Evolutionary conservation across 2,797 vertebrate genomes (phyloP), one percentile per base, ranked within the genome.

Genomic region (Myotis planiceps): DNA sequence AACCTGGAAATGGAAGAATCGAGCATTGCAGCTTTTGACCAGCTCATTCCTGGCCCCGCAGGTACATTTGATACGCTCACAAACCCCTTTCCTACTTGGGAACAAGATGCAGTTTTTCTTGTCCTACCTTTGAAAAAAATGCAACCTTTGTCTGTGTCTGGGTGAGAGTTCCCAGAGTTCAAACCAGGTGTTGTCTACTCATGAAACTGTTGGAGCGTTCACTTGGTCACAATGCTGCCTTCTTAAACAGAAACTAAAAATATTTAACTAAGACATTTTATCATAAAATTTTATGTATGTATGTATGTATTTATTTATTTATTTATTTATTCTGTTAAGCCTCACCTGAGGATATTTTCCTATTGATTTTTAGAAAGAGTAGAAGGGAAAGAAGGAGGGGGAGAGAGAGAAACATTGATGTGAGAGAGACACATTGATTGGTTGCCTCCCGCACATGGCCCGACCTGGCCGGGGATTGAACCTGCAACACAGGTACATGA

Each of bases 71-170:
- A 39, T 69, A 29, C 14, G 32, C 9, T 87, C 49, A 78, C 8
- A 74, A 45, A 89, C 32, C 10, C 39, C 45, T 80, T 88, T 90
- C 27, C 9, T 55, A 21, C 21, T 72, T 21, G 25, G 27, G 72
- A 71, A 55, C 6, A 37, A 55, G 21, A 83, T 81, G 75, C 37
- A 19, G 5, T 45, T 90, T 81, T 63, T 78, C 58, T 87, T 63
- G 6, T 66, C 27, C 51, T 53, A 10, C 12, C n/a, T 79, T 58
- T 9, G 12, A 63, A 79, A 76, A 51, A 60, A 16, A 42, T 2
- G 6, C 14, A 53, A 47, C 12, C 16, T 83, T 69, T 47, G 27
- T 66, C 21, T 53, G 27, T 92, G 82, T 79, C 8, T 2, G 45
- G 9, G 12, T 6, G 39, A 96, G 55, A 45, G 27, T 42, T 86